Evolutionary conservation across 2,797 vertebrate genomes (phyloP).

Genomic region (Chelon labrosus): DNA sequence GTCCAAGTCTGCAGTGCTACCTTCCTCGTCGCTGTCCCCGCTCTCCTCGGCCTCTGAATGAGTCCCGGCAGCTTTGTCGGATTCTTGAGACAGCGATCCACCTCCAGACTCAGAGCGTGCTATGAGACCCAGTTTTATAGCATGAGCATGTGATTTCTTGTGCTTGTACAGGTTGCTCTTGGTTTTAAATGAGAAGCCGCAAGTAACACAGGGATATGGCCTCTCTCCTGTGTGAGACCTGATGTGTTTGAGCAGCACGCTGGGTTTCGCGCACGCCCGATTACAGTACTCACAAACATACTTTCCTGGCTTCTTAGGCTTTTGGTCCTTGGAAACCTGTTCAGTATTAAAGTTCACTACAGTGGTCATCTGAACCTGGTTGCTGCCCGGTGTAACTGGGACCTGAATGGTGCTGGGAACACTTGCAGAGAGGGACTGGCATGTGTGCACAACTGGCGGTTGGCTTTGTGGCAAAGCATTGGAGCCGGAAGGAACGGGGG

Average conservation of each 20-base stretch:
- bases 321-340: constrained; percentile 95
- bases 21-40: constrained; percentile 95
- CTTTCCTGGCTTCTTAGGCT: constrained; percentile 97
- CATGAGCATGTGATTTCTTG: constrained; percentile 98
- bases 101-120: constrained; percentile 90
- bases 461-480: constrained; percentile 92
- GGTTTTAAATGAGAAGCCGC: constrained; percentile 99
- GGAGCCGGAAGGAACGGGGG: constrained; percentile 86
- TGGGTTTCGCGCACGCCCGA: constrained; percentile 97
- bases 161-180: constrained; percentile 99
- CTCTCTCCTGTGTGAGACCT: constrained; percentile 98
- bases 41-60: constrained; percentile 96
- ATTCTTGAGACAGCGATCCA: constrained; percentile 93
- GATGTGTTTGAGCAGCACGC: constrained; percentile 98
- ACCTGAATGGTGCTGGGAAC: constrained; percentile 90
- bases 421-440: constrained; percentile 88
- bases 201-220: constrained; percentile 96
- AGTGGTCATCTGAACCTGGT: constrained; percentile 89
- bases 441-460: constrained; percentile 89
- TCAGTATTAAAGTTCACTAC: constrained; percentile 90
- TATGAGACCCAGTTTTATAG: constrained; percentile 95
- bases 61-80: constrained; percentile 90
- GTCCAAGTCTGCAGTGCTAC: constrained; percentile 88
- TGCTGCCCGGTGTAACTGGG: constrained; percentile 89
- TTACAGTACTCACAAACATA: constrained; percentile 97